These are phyloP conservation scores for Pammene aurita DNA, from an alignment of 2,888 invertebrate species.

Conservation along the genomic window DNA sequence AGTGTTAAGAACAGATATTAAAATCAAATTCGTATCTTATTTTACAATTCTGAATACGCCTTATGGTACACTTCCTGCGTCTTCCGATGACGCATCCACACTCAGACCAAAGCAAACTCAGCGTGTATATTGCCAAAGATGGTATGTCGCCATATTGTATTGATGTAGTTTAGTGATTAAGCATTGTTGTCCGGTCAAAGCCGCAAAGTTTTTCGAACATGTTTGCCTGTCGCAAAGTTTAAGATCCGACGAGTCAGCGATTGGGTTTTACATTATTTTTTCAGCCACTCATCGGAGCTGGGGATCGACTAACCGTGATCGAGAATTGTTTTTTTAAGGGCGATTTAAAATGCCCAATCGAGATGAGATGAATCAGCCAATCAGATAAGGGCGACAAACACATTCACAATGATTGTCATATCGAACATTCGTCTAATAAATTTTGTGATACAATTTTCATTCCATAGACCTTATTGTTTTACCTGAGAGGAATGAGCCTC, in stretches of 20 bases:
- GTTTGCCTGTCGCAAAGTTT: constrained; percentile 10
- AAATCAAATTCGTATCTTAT: not conserved
- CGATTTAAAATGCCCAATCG: constrained; percentile 43
- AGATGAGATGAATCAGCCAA: constrained; percentile 66
- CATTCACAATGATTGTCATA: constrained; percentile 66
- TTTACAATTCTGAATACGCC: not conserved
- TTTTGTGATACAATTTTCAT: constrained; percentile 81
- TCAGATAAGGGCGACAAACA: constrained; percentile 71
- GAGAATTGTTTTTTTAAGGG: constrained; percentile 39
- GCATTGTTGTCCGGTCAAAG: constrained; percentile 45
- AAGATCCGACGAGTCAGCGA: constrained; percentile 19
- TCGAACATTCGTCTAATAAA: constrained; percentile 74
- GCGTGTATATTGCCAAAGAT: constrained; percentile 68
- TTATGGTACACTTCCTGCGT: constrained; percentile 57
- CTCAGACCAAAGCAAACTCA: constrained; percentile 50
- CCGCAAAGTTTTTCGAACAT: constrained; percentile 14
- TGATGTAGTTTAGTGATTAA: constrained; percentile 50
- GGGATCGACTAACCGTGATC: no score
- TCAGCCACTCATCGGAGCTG: not conserved
- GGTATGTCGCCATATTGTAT: constrained; percentile 50
- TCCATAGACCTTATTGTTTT: constrained; percentile 81
- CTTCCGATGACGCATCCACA: constrained; percentile 66
- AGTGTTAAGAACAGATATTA: not conserved
- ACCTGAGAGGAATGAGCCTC: constrained; percentile 94
- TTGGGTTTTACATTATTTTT: constrained; percentile 15